Evolutionary conservation across 2,888 invertebrate species (phyloP), one percentile per base, ranked within the genome.

Genomic region (Julus scandinavius): DNA sequence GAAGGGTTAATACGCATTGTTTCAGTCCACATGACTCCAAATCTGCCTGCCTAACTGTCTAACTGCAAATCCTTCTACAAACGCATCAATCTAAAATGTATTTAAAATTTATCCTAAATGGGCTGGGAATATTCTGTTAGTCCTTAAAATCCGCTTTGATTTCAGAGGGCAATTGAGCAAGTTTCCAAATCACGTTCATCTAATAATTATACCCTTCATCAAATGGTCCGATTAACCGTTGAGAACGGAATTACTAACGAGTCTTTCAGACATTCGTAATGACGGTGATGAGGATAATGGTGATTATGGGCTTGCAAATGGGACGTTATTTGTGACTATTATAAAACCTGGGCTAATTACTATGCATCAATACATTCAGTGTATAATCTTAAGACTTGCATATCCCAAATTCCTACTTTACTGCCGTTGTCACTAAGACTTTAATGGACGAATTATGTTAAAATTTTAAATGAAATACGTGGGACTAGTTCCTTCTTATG

Each of bases 301-400:
- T 72, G 63, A 72, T 72, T 72, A 29, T 20, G 20, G 63, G 20
- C 20, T 29, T 29, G 20, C 63, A 72, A 72, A 72, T 72, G 63
- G 17, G 63, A 72, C 63, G 63, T 72, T 72, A 29, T 72, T 58
- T 58, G 58, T 58, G 15, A 58, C 58, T 6, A n/a, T 72, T 72
- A 29, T 72, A 72, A 72, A 72, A 72, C 63, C 17, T 72, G 63
- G 63, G 20, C 63, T 72, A 72, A 72, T 72, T 72, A 72, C 6
- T 4, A 7, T 9, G 20, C 63, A 6, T 54, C 54, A 54, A 54
- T 17, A 58, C n/a, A 58, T 5, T 15, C 2, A 5, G n/a, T 58
- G 17, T 17, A 54, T 3, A n/a, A 17, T 58, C n/a, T n/a, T 17
- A 58, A 58, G n/a, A 17, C n/a, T 5, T 15, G 58, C 6, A 15